A percentile compares a stretch with the other conserved stretches of the same genome.
Evolutionary conservation across 2,888 invertebrate species (phyloP).

Genomic region (Lasioglossum villosulum): DNA sequence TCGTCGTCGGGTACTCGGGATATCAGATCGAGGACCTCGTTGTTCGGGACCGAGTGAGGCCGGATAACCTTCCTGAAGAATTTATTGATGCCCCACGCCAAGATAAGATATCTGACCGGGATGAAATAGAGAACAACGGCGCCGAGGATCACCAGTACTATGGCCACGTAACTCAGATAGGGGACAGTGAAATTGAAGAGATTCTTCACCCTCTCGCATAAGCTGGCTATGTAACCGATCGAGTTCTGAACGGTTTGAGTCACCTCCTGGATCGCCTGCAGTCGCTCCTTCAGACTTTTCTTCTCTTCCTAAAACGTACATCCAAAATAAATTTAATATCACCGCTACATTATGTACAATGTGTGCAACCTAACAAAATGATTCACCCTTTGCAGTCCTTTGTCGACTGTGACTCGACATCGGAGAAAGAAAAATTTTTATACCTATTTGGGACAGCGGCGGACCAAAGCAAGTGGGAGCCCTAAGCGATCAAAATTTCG

Average conservation of each 20-base stretch:
- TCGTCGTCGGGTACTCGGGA: slow-evolving; percentile 98
- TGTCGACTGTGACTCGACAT: no score
- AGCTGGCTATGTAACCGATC: slow-evolving; percentile 96
- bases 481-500: no score
- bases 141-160: slow-evolving; percentile 90
- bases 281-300: slow-evolving; percentile 95
- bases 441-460: no score
- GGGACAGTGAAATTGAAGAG: slow-evolving; percentile 98
- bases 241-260: slow-evolving; percentile 98
- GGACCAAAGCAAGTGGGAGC: no score
- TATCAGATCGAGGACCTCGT: slow-evolving; percentile 97
- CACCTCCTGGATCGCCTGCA: slow-evolving; percentile 98
- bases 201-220: slow-evolving; percentile 97
- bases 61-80: slow-evolving; percentile 96
- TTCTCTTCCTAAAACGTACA: slow-evolving; percentile 92
- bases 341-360: no score
- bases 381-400: no score
- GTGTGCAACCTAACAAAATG: no score
- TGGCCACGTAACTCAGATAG: slow-evolving; percentile 96
- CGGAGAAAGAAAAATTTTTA: no score
- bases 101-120: slow-evolving; percentile 94
- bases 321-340: not conserved
- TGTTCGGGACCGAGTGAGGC: slow-evolving; percentile 98
- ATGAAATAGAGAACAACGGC: slow-evolving; percentile 94
- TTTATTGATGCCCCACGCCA: slow-evolving; percentile 98